Evolutionary conservation across 2,797 vertebrate species (phyloP).

Genomic region (Malacoctenus gilli): DNA sequence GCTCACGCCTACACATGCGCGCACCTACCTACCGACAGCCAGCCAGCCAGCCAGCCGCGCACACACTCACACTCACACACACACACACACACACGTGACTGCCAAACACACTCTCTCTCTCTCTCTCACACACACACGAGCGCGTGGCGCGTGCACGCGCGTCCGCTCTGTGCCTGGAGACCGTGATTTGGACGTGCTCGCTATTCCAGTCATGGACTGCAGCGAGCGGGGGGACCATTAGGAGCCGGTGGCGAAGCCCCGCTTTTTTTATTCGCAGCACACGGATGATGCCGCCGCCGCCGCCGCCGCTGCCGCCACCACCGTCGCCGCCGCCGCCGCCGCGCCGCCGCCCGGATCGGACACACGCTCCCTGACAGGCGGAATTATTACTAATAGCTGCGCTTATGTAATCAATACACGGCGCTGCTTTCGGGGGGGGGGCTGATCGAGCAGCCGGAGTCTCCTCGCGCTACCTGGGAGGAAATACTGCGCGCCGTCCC

Average conservation of each 20-base stretch:
- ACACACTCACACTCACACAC: slow-evolving; percentile 10
- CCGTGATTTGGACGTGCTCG: slow-evolving; percentile 66
- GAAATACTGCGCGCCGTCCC: slow-evolving; percentile 37
- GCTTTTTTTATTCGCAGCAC: slow-evolving; percentile 62
- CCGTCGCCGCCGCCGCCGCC: slow-evolving; percentile 17
- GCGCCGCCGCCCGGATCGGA: slow-evolving; percentile 37
- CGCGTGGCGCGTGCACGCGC: slow-evolving; percentile 13
- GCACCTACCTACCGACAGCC: no score
- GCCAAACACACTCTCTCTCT: slow-evolving; percentile 13
- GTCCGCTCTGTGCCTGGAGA: slow-evolving; percentile 43
- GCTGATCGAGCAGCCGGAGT: slow-evolving; percentile 34
- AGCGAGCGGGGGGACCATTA: slow-evolving; percentile 63
- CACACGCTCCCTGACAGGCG: slow-evolving; percentile 46
- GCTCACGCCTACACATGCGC: slow-evolving; percentile 49
- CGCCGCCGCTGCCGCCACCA: slow-evolving; percentile 13
- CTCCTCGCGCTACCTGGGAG: slow-evolving; percentile 27
- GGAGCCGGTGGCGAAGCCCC: slow-evolving; percentile 56
- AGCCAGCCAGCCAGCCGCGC: slow-evolving; percentile 6
- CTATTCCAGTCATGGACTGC: slow-evolving; percentile 77
- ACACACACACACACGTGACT: slow-evolving; percentile 39
- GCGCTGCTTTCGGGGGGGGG: slow-evolving; percentile 32
- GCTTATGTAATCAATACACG: slow-evolving; percentile 64
- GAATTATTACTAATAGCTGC: slow-evolving; percentile 56
- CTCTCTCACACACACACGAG: slow-evolving; percentile 4
- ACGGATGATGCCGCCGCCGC: slow-evolving; percentile 46